Evolutionary conservation across 2,888 invertebrate genomes (phyloP).

Genomic region (Rhogogaster chlorosoma): DNA sequence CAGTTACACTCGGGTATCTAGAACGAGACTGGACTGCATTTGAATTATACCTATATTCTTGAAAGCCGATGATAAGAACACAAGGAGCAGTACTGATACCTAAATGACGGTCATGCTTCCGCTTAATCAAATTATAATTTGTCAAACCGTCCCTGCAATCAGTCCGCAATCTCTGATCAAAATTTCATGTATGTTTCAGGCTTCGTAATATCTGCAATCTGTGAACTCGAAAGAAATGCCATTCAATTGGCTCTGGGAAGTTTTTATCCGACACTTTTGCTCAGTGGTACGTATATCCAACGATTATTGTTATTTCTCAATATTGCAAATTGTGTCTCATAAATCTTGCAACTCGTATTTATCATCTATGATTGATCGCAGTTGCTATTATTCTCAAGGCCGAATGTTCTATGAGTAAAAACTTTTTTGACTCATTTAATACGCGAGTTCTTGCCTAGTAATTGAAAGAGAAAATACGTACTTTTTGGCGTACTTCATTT

Average conservation of each 20-base stretch:
- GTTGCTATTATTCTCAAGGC: neutral
- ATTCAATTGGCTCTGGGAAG: constrained; percentile 96
- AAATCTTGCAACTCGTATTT: neutral
- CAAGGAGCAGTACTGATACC: neutral
- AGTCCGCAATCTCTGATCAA: neutral
- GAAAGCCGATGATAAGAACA: neutral
- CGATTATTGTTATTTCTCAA: neutral
- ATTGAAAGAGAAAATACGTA: neutral
- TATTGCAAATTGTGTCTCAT: neutral
- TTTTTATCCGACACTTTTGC: constrained; percentile 95
- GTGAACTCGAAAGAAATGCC: constrained; percentile 94
- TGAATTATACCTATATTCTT: neutral
- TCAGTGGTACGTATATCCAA: constrained; percentile 82
- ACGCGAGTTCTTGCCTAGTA: neutral
- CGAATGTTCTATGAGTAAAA: neutral
- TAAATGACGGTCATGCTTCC: neutral
- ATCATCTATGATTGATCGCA: neutral
- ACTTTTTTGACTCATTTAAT: neutral
- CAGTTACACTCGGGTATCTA: neutral
- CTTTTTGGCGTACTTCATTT: neutral
- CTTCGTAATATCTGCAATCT: constrained; percentile 95
- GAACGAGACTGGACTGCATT: neutral
- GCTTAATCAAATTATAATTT: neutral
- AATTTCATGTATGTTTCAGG: constrained; percentile 73
- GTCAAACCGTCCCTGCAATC: neutral